These are phyloP conservation scores for Cynoglossus semilaevis DNA, from an alignment of 2,113 vertebrate species.

Conservation along the genomic window DNA sequence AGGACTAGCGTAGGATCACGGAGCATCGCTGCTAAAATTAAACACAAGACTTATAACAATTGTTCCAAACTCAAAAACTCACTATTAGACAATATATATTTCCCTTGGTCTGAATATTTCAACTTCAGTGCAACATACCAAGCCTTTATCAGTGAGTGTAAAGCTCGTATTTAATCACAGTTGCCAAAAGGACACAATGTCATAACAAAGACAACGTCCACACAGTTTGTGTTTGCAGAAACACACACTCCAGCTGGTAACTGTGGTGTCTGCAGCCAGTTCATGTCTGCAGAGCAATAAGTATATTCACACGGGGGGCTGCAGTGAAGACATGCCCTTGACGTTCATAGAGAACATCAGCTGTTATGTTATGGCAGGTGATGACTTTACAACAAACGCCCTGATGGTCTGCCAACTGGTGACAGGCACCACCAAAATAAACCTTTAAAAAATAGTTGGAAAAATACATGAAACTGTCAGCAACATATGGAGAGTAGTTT, in stretches of 20 bases:
- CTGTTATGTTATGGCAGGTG: conserved; percentile 2
- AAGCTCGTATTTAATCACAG: not conserved
- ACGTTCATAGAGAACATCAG: conserved; percentile 27
- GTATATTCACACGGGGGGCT: conserved; percentile 19
- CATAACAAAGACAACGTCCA: conserved; percentile 10
- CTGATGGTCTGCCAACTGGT: conserved; percentile 1
- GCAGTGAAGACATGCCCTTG: conserved; percentile 46
- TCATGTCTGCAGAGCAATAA: conserved; percentile 24
- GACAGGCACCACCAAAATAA: conserved; percentile 15
- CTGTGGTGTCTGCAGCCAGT: conserved; percentile 8
- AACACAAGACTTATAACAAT: too few species aligned
- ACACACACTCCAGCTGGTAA: conserved; percentile 28
- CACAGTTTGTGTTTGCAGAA: conserved; percentile 7
- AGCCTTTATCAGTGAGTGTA: too few species aligned
- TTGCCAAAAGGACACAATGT: conserved; percentile 9
- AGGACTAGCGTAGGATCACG: too few species aligned
- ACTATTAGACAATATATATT: too few species aligned
- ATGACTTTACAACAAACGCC: conserved; percentile 55
- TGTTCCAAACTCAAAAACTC: too few species aligned
- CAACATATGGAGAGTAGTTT: too few species aligned
- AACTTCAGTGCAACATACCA: too few species aligned
- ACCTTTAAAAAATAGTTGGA: not conserved
- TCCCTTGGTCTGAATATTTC: too few species aligned
- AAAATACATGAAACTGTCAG: not conserved
- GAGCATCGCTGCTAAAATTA: too few species aligned